phyloP scores from a whole-genome alignment of 2,797 vertebrate species.

The Carduelis carduelis region DNA sequence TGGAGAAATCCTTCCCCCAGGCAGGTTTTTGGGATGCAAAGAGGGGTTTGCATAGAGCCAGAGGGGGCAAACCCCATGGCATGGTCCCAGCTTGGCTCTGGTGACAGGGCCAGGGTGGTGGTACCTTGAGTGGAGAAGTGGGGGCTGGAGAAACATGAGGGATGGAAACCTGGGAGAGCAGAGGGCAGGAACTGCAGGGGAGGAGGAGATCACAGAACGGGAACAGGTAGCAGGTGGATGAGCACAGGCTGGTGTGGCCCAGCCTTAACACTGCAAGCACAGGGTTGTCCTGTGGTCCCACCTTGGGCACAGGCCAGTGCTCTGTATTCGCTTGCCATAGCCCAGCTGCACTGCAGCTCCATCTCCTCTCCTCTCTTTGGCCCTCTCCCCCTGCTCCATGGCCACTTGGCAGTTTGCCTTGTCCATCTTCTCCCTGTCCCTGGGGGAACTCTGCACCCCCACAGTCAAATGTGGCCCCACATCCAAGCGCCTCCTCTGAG shows the following conservation, averaged over 20 bases:
- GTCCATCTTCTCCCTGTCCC: background rate
- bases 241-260: background rate
- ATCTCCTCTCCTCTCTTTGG: background rate
- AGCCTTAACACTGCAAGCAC: background rate
- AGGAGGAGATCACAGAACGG: background rate
- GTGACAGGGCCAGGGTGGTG: background rate
- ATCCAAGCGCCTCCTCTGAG: accelerated
- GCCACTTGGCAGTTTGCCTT: background rate
- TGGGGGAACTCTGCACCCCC: background rate
- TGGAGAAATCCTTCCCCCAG: background rate
- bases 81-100: background rate
- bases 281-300: accelerated
- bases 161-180: background rate
- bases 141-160: background rate
- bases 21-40: background rate
- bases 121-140: background rate
- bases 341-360: background rate
- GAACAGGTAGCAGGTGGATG: background rate
- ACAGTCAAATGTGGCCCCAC: accelerated
- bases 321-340: background rate
- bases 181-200: background rate
- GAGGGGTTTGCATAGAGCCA: background rate
- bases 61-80: background rate
- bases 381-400: background rate
- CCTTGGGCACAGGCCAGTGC: background rate